phyloP scores from a whole-genome alignment of 2,113 vertebrate genomes.

The Nothocercus nigrocapillus region DNA sequence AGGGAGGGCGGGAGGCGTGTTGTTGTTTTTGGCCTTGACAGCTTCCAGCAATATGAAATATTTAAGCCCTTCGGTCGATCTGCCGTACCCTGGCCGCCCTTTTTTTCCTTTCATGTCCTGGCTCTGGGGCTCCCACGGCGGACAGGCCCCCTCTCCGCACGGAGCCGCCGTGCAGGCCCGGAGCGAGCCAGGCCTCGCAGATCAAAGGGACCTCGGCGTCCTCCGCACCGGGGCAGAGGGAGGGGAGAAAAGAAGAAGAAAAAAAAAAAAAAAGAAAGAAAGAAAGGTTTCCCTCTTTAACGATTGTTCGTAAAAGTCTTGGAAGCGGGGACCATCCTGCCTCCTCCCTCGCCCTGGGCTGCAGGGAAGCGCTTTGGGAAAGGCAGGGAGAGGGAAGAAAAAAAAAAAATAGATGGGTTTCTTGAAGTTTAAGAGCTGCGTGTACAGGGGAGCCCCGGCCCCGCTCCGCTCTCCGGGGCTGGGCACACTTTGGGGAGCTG shows the following conservation, averaged over 20 bases:
- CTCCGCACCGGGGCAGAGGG: neutral
- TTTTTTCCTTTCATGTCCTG: neutral
- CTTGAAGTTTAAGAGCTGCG: neutral
- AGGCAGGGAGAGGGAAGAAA: neutral
- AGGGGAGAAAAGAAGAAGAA: neutral
- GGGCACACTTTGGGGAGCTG: no score
- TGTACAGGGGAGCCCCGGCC: no score
- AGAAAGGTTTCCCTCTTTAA: neutral
- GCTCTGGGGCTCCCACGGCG: neutral
- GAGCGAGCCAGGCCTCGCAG: constrained; percentile 53
- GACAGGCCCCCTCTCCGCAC: neutral
- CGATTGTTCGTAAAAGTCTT: constrained; percentile 45
- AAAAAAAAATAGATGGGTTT: neutral
- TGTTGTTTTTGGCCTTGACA: constrained; percentile 63
- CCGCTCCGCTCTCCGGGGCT: no score
- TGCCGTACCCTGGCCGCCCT: neutral
- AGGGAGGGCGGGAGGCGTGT: constrained; percentile 2
- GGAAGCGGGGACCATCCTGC: constrained; percentile 5
- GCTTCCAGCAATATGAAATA: constrained; percentile 63
- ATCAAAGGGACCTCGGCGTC: constrained; percentile 43
- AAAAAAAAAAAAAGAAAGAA: neutral
- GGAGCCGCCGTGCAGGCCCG: neutral
- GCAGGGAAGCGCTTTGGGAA: neutral
- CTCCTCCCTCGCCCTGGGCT: constrained; percentile 8
- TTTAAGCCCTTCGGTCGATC: constrained; percentile 20